These are phyloP conservation scores for Natator depressus DNA, from an alignment of 2,113 vertebrate species.

Conservation along the genomic window DNA sequence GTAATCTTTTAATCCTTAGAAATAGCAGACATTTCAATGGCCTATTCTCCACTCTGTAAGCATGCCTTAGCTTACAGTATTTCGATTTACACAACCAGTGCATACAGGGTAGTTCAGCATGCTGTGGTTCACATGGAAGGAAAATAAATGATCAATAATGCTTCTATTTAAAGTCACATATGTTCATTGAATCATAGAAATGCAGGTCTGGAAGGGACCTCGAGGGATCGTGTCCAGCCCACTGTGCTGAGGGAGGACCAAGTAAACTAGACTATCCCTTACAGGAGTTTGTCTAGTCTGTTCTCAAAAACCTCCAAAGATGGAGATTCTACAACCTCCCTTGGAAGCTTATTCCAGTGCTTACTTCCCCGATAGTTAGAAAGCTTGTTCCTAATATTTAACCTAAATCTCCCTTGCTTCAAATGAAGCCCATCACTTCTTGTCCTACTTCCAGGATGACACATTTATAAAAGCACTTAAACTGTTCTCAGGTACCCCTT, in stretches of 20 bases:
- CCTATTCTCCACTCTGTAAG: neutral
- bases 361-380: neutral
- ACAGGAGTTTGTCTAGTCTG: neutral
- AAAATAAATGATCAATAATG: neutral
- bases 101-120: neutral
- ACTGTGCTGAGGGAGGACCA: neutral
- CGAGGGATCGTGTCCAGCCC: neutral
- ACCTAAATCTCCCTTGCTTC: no score
- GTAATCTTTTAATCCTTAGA: neutral
- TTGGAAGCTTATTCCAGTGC: neutral
- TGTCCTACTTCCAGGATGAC: no score
- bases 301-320: neutral
- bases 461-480: no score
- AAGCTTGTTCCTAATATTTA: no score
- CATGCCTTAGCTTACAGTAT: neutral
- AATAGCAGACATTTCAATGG: neutral
- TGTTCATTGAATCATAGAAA: neutral
- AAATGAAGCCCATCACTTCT: no score
- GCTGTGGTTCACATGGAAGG: neutral
- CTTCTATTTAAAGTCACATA: neutral
- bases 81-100: neutral
- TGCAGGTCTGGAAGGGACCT: neutral
- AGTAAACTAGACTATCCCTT: neutral
- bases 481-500: no score
- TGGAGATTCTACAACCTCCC: neutral